Evolutionary conservation across 2,113 vertebrate genomes (phyloP), one percentile per base, ranked within the genome.

Genomic region (Psilopsiagon aurifrons): DNA sequence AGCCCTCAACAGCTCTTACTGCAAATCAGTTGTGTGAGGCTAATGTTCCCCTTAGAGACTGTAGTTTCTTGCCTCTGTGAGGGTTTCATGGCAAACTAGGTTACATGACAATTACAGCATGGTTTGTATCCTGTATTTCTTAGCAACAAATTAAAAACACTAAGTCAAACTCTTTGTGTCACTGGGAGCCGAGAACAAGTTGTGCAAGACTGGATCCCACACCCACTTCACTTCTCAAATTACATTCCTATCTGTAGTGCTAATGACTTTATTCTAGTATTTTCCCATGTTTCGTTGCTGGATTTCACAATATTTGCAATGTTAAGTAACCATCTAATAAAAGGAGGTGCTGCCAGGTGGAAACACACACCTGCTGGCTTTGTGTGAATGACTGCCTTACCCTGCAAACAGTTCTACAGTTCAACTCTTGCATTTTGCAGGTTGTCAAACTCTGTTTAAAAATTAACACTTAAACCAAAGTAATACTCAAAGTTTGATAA

Each of bases 251-350:
- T 79, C 57, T 60, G 28, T 47, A 73, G 33, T 0, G 0, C 16
- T 64, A 68, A 88, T 31, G 27, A 69, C 76, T 92, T 90, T 57
- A 79, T 47, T 60, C 43, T 41, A 70, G 39, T n/a, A 39, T 31
- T 60, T 13, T 29, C 49, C 83, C 52, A 35, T 1, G 29, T 44
- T 89, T 87, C 44, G 52, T 41, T 52, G 28, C 13, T 76, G 31
- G 66, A 89, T 95, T 95, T 87, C 85, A 63, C 54, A 92, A 49
- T 62, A 64, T 64, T 55, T 69, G 68, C 43, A n/a, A 14, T 9
- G 27, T 95, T 92, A 66, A 9, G 37, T 54, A 95, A 95, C 10
- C 54, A 41, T 20, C 33, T 79, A 81, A 86, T 52, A 81, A 73
- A 76, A 76, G 14, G 17, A 87, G 19, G 29, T 1, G 1, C 60